phyloP scores from a whole-genome alignment of 2,888 invertebrate genomes.

The Acronicta alni region DNA sequence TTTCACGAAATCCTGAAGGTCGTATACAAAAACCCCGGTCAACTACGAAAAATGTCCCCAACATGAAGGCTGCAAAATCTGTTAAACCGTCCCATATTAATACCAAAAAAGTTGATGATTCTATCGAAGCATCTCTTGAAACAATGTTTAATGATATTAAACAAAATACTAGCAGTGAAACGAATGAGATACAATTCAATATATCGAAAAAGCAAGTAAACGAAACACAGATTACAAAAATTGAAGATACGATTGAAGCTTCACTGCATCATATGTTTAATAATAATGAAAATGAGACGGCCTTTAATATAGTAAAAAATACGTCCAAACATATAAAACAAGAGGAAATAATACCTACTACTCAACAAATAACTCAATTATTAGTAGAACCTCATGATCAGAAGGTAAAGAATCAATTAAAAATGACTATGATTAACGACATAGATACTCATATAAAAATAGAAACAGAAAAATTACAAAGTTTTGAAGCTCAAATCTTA shows the following conservation, averaged over 20 bases:
- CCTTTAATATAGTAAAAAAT: neutral
- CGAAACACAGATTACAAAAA: neutral
- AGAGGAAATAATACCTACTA: neutral
- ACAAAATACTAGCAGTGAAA: neutral
- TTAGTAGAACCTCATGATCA: neutral
- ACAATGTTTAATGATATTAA: conserved; percentile 2
- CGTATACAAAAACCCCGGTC: neutral
- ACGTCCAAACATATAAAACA: neutral
- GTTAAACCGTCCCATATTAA: neutral
- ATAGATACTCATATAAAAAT: neutral
- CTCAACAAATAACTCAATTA: neutral
- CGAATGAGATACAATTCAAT: neutral
- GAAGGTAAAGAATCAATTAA: neutral
- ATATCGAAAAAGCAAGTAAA: neutral
- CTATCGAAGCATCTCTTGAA: conserved; percentile 3
- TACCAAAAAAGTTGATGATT: neutral
- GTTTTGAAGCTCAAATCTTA: neutral
- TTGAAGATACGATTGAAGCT: conserved; percentile 1
- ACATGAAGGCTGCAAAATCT: neutral
- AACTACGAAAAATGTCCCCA: neutral
- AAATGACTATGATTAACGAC: neutral
- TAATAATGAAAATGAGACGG: neutral
- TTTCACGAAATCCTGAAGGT: neutral
- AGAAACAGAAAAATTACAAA: neutral
- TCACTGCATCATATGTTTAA: conserved; percentile 4